Evolutionary conservation across 2,797 vertebrate species (phyloP).

Genomic region (Eleutherodactylus coqui): DNA sequence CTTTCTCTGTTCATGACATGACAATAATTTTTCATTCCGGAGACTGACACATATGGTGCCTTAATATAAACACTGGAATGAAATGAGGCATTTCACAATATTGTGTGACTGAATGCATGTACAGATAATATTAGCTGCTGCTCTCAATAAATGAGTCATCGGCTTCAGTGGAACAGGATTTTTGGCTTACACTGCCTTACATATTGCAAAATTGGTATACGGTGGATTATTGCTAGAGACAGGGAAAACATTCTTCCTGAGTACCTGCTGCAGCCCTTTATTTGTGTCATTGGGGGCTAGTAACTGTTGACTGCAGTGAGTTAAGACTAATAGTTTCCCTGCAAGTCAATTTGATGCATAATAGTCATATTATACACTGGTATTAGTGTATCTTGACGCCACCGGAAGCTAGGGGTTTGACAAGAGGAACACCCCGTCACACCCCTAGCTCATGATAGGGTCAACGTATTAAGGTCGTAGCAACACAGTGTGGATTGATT

Average conservation of each 20-base stretch:
- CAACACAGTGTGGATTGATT: too few species aligned
- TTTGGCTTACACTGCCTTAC: constrained; percentile 16
- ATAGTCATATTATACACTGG: too few species aligned
- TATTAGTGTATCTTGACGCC: too few species aligned
- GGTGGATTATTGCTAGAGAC: constrained; percentile 18
- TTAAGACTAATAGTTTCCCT: too few species aligned
- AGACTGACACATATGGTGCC: constrained; percentile 35
- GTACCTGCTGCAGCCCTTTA: too few species aligned
- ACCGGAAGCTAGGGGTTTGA: too few species aligned
- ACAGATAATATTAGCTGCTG: constrained; percentile 33
- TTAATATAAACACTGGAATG: constrained; percentile 16
- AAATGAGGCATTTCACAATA: constrained; percentile 39
- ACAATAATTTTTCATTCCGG: constrained; percentile 16
- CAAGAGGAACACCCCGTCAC: too few species aligned
- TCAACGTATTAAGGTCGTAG: too few species aligned
- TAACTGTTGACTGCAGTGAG: not conserved
- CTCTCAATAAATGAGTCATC: constrained; percentile 63
- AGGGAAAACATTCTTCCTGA: constrained; percentile 2
- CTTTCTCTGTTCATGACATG: not conserved
- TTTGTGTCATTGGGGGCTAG: too few species aligned
- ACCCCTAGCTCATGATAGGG: too few species aligned
- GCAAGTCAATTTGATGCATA: too few species aligned
- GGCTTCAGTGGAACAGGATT: constrained; percentile 46
- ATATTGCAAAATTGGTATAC: constrained; percentile 22
- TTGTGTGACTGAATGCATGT: constrained; percentile 17